Evolutionary conservation across 2,888 invertebrate species (phyloP), one percentile per base, ranked within the genome.

Genomic region (Pollenia angustigena): DNA sequence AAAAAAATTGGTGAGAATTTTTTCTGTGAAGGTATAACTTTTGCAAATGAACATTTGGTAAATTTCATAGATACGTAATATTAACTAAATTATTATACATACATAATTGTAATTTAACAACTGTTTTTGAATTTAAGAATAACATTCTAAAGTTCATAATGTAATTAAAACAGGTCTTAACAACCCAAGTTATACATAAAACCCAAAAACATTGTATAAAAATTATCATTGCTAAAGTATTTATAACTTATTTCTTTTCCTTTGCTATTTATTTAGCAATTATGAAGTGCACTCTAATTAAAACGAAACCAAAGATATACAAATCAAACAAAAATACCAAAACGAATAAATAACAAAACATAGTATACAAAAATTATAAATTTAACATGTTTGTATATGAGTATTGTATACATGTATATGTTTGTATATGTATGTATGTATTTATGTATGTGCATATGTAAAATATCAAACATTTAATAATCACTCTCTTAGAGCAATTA

Each of bases 251-350:
- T 72, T 60, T 71, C 8, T 48, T 68, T 32, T 32, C 0, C 44
- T 80, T 80, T 80, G 76, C 69, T 85, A 80, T 90, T 90, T 90
- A 88, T 90, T 90, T 89, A 91, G 90, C 89, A 92, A 91, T 92
- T 92, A 92, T 91, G 90, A 92, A 92, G 91, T 92, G 90, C 90
- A 92, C 89, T 91, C 92, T 92, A 92, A 92, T 92, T 92, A 90
- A 91, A 92, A 91, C 84, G 58, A 88, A 82, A 85, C 85, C 64
- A 85, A 74, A 89, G 71, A 74, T 69, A 81, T 40, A 48, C 54
- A 78, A 76, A 54, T 68, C n/a, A 69, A 75, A 48, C 16, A 66
- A 56, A 76, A 74, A 75, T 32, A 58, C 18, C 62, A 68, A 71
- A 85, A 74, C 71, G 52, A 68, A 87, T 62, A 79, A 79, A 64